Percentiles rank a stretch among this genome's conserved stretches.
These are phyloP conservation scores for Drosophila repleta DNA, from an alignment of 1,140 invertebrate species.

Conservation along the genomic window DNA sequence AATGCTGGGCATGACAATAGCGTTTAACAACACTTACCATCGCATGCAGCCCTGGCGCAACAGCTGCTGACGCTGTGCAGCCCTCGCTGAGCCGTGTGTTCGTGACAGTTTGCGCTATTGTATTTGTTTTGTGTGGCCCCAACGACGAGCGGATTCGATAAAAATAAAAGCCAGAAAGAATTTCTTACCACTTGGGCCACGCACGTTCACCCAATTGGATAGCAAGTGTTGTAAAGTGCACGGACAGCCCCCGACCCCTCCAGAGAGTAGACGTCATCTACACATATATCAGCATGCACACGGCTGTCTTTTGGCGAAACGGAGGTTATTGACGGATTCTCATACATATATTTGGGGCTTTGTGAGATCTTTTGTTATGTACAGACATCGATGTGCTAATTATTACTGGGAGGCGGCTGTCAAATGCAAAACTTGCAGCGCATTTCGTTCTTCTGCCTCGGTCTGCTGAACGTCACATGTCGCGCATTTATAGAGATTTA, in stretches of 20 bases:
- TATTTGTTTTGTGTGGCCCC: slow-evolving; percentile 37
- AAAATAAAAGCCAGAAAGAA: slow-evolving; percentile 9
- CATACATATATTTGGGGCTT: slow-evolving; percentile 25
- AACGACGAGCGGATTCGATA: slow-evolving; percentile 28
- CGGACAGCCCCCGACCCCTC: not conserved
- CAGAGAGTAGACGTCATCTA: slow-evolving; percentile 14
- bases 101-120: slow-evolving; percentile 36
- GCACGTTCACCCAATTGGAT: slow-evolving; percentile 18
- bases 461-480: slow-evolving; percentile 46
- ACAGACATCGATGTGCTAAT: slow-evolving; percentile 60
- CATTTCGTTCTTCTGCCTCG: slow-evolving; percentile 10
- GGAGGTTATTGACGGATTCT: slow-evolving; percentile 65
- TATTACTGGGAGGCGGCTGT: slow-evolving; percentile 19
- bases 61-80: slow-evolving; percentile 24
- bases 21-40: slow-evolving; percentile 27
- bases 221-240: slow-evolving; percentile 34
- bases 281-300: slow-evolving; percentile 68
- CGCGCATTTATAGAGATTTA: slow-evolving; percentile 59
- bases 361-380: slow-evolving; percentile 29
- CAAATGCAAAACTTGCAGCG: slow-evolving; percentile 33
- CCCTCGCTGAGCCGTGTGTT: slow-evolving; percentile 23
- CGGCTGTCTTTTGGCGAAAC: slow-evolving; percentile 82
- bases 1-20: not conserved
- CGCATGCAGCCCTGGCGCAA: slow-evolving; percentile 11
- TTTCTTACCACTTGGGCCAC: slow-evolving; percentile 22